Evolutionary conservation across 2,888 invertebrate genomes (phyloP), one percentile per base, ranked within the genome.

Genomic region (Dysmachus trigonus): DNA sequence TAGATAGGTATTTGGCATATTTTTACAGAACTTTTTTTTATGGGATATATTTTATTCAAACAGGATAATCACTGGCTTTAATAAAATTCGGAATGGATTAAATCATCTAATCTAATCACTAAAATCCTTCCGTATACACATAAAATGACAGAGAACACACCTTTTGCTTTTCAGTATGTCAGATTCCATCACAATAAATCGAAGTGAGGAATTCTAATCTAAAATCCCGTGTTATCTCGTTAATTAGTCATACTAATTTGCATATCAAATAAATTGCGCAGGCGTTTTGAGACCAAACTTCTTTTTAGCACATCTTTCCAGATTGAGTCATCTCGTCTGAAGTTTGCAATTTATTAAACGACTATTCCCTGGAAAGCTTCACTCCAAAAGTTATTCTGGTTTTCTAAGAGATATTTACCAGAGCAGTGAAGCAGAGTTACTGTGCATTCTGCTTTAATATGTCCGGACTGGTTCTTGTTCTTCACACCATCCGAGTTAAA

Each of bases 261-360:
- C 62, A 62, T 62, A 62, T 62, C 62, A 76, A 76, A 76, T 76
- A 76, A 76, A 76, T 76, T 76, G 22, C 76, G 76, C 33, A 15
- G 22, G 33, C 76, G 15, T 73, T 30, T 30, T 31, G 13, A 38
- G 38, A 22, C 76, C 38, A n/a, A 76, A 38, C 76, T 76, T 38
- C 18, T 38, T 38, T 76, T 76, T 38, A 76, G 38, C 76, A 76
- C 33, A 22, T 38, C 76, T 38, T 38, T 38, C 18, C 38, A 76
- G 38, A 76, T 76, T 76, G 35, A 76, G 41, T 76, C 76, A 76
- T 76, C 35, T 76, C 38, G 35, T 18, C 38, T 76, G 22, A 35
- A 76, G 38, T 76, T 76, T 35, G 13, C 38, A 38, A 76, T 76
- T 76, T 76, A 74, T 38, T 76, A 76, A 22, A 38, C 22, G 13